Base-by-base conservation (phyloP, 2,888 invertebrate genomes). In the Sphaeridia pumilis region DNA sequence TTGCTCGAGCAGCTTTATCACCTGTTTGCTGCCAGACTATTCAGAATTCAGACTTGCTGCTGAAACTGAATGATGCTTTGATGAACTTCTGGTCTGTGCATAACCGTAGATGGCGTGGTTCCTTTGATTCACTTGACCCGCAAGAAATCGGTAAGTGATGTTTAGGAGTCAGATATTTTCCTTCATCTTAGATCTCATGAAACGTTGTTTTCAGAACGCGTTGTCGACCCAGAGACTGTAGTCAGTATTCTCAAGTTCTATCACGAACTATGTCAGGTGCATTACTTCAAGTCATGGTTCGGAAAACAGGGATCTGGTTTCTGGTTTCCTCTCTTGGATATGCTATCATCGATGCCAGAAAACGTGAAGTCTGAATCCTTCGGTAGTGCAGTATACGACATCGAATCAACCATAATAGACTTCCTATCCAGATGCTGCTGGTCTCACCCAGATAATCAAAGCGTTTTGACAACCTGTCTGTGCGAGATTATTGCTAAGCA, bases 271-370 rank as follows among this genome's bases (percentile, higher is more conserved):
- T 84, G 87, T 68, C 78, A 82, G 22, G 88, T 87, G 66, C 81
- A 82, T 21, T 76, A 80, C 59, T 81, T 90, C 75, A 82, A 87
- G 61, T 86, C 87, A 70, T 92, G 90, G 90, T 76, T 92, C 44
- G 90, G 90, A 14, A 72, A 76, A 46, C 81, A 84, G 61, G 89
- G 88, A 5, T 79, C 82, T 2, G 75, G 78, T n/a, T 92, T 90
- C 73, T 92, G 90, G 90, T 76, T 81, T 44, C 84, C 87, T 3
- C 73, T 92, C 57, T 74, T 92, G 10, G 78, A 80, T 55, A 75
- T 87, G 68, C 75, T 87, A 26, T 85, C 59, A 2, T 58, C 59
- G 4, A 42, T 63, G 14, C 61, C 64, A 20, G 60, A 59, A 26
- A 57, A 49, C 47, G 49, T 64, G 27, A 64, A 64, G 45, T 49